Percentiles rank a stretch among this genome's conserved stretches.
These are phyloP conservation scores for Argopecten irradians DNA, from an alignment of 1,140 invertebrate genomes.

Conservation along the genomic window DNA sequence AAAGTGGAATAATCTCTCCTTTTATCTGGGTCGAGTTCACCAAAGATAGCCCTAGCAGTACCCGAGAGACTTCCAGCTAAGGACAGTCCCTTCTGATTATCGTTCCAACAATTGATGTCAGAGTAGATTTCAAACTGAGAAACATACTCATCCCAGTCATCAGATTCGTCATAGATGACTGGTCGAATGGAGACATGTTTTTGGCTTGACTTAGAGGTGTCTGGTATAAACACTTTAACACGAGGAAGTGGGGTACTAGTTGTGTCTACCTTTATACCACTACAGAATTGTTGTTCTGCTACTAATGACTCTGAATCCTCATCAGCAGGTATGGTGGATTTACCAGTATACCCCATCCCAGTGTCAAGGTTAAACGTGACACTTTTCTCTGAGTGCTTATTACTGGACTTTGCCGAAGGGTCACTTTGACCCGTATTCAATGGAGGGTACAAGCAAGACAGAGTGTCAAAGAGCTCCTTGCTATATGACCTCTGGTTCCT, in stretches of 20 bases:
- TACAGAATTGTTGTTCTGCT: no score
- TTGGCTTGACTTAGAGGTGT: neutral
- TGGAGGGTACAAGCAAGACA: no score
- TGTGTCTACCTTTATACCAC: no score
- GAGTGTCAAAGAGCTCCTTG: no score
- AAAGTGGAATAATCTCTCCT: constrained; percentile 34
- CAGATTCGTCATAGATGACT: constrained; percentile 13
- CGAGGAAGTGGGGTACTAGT: neutral
- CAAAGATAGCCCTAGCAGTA: constrained; percentile 30
- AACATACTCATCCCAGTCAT: constrained; percentile 42
- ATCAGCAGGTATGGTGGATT: no score
- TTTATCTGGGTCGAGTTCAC: constrained; percentile 29
- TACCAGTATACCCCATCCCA: no score
- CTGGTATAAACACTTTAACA: neutral
- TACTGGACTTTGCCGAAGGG: no score
- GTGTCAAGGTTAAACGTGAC: no score
- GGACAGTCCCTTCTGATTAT: constrained; percentile 30
- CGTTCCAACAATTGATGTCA: constrained; percentile 33
- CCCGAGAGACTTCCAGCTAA: constrained; percentile 32
- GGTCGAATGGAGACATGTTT: constrained; percentile 14
- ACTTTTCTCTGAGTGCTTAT: no score
- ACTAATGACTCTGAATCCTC: no score
- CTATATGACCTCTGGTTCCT: no score
- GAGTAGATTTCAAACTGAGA: constrained; percentile 41
- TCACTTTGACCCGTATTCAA: no score